Conservation (phyloP, 2,888 invertebrate species). For the Drosophila maculinotata region DNA sequence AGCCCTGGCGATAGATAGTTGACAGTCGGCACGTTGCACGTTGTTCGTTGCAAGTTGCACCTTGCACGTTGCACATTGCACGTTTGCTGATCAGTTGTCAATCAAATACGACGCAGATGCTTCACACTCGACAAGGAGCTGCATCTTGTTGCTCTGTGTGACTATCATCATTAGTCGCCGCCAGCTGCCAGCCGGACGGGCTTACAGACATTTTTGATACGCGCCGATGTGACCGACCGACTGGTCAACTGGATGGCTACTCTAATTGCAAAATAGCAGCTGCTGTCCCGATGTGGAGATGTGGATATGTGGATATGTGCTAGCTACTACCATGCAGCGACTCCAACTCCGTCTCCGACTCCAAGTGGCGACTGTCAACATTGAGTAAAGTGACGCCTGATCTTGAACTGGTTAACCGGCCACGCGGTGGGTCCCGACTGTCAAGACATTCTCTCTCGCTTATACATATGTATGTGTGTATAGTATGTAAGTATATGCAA, state of each 20-base stretch:
- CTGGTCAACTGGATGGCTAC: slow-evolving; percentile 38
- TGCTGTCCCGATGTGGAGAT: slow-evolving; percentile 25
- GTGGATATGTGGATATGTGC: slow-evolving; percentile 45
- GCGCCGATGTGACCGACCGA: slow-evolving; percentile 54
- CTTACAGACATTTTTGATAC: slow-evolving; percentile 76
- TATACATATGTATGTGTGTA: not conserved
- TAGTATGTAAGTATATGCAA: slow-evolving; percentile 15
- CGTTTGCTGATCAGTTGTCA: slow-evolving; percentile 77
- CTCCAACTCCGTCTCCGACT: slow-evolving; percentile 6
- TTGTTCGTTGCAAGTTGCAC: slow-evolving; percentile 16
- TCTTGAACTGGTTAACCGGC: slow-evolving; percentile 76
- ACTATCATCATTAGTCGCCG: slow-evolving; percentile 79
- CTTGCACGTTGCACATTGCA: slow-evolving; percentile 34
- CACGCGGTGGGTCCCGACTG: slow-evolving; percentile 73
- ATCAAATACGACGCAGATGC: slow-evolving; percentile 78
- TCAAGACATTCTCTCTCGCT: slow-evolving; percentile 49
- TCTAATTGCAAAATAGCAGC: slow-evolving; percentile 76
- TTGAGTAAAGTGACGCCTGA: slow-evolving; percentile 71
- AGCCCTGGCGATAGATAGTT: slow-evolving; percentile 11
- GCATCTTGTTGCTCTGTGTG: slow-evolving; percentile 6
- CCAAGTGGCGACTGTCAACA: slow-evolving; percentile 57
- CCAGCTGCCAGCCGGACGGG: slow-evolving; percentile 32
- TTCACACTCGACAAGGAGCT: slow-evolving; percentile 71
- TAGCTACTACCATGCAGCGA: not conserved
- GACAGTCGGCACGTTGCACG: slow-evolving; percentile 26